Conservation (phyloP, 2,888 invertebrate genomes). For the Ormyrus thymus region DNA sequence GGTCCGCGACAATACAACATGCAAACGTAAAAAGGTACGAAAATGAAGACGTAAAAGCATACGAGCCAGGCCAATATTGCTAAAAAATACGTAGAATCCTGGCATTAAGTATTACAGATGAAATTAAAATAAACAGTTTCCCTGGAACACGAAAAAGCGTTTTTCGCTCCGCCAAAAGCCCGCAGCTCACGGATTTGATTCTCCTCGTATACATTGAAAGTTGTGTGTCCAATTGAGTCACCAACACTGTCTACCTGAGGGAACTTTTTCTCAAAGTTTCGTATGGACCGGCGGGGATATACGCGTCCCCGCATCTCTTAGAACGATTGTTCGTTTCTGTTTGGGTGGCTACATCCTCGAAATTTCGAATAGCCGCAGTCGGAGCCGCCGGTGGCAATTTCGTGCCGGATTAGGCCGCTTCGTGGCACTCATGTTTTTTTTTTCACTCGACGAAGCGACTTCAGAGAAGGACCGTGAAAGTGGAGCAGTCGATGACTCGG, state of each 20-base stretch:
- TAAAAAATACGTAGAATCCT: no score
- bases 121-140: no score
- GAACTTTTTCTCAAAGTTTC: background rate
- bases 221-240: constrained; percentile 13
- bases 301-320: constrained; percentile 13
- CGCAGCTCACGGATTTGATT: background rate
- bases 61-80: no score
- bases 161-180: background rate
- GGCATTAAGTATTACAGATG: no score
- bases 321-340: background rate
- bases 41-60: no score
- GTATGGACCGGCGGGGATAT: background rate
- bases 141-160: background rate
- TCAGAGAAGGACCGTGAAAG: background rate
- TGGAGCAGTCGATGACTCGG: background rate
- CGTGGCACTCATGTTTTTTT: constrained; percentile 15
- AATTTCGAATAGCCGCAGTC: constrained; percentile 7
- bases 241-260: background rate
- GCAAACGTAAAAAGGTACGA: no score
- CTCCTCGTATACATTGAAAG: background rate
- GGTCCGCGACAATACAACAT: no score
- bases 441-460: background rate
- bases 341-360: constrained; percentile 1
- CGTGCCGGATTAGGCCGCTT: constrained; percentile 34
- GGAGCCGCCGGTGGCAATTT: constrained; percentile 14